These are phyloP conservation scores for Myathropa florea DNA, from an alignment of 2,888 invertebrate species.

Conservation along the genomic window DNA sequence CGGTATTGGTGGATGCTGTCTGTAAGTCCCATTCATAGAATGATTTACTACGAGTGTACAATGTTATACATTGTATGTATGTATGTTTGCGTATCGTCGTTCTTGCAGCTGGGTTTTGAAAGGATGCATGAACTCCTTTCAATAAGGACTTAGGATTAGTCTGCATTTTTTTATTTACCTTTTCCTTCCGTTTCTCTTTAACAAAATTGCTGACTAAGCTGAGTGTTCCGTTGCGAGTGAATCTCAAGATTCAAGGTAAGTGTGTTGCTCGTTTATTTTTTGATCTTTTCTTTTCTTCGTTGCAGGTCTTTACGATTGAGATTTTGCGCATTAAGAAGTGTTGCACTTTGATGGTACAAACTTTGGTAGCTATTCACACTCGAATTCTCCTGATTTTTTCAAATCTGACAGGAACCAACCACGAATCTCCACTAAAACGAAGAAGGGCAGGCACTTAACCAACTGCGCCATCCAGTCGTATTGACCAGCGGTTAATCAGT, in stretches of 20 bases:
- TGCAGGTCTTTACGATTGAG: not conserved
- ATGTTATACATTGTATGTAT: conserved; percentile 25
- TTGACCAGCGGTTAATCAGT: no score
- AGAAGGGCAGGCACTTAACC: no score
- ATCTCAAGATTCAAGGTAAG: no score
- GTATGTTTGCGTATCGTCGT: conserved; percentile 18
- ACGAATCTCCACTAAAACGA: no score
- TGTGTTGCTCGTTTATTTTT: no score
- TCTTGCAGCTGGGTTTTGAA: conserved; percentile 40
- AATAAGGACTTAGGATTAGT: not conserved
- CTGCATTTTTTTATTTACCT: conserved; percentile 9
- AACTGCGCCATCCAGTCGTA: no score
- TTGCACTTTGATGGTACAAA: no score
- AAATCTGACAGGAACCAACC: no score
- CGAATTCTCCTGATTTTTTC: no score
- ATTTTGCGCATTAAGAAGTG: no score
- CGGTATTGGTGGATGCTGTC: conserved; percentile 9
- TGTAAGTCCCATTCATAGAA: conserved; percentile 63
- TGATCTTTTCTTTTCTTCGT: not conserved
- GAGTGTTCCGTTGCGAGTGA: not conserved
- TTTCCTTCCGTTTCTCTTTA: not conserved
- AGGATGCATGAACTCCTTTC: conserved; percentile 6
- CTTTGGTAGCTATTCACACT: no score
- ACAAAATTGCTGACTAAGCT: not conserved
- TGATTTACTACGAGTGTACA: conserved; percentile 50